Base-by-base conservation (phyloP, 2,888 invertebrate genomes). In the Drosophila koepferae region DNA sequence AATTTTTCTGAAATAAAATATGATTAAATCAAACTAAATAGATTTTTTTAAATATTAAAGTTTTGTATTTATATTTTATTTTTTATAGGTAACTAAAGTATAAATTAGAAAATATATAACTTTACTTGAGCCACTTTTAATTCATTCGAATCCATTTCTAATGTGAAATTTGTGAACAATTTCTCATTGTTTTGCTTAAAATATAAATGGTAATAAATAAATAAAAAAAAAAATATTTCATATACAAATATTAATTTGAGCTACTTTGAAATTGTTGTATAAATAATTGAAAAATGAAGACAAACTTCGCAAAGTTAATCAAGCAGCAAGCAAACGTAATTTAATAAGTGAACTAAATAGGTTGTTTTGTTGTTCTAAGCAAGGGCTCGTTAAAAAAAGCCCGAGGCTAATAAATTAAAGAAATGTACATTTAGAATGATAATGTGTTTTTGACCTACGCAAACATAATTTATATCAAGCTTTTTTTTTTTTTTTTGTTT, bases 401-500 rank as follows among this genome's bases (percentile, higher is more conserved):
- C 18, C 51, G 51, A 28, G 34, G 51, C 34, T 14, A 51, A 51
- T 51, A 34, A 51, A 51, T 51, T 34, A 34, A 23, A 60, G 16
- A 31, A 28, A 23, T 59, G n/a, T 23, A 16, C 23, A 46, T 18
- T 60, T 40, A 40, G 3, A 14, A 36, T 23, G 31, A 1, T 48
- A 48, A 28, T 40, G 18, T 23, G 20, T 44, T 34, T 44, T 34
- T 44, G 44, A n/a, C 43, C 60, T 44, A 31, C 36, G 43, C n/a
- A 48, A 40, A 41, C 36, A 34, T 20, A 14, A 34, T 53, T 54
- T 62, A 31, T 31, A 54, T 41, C 10, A 18, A 7, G 49, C 8
- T n/a, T 28, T 48, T 10, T 23, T 23, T 28, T 48, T 2, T 2
- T 2, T 12, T 23, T 48, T 38, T 12, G 3, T 38, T n/a, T 3